These are phyloP conservation scores for Phorcus lineatus DNA, from an alignment of 2,888 invertebrate species.

Conservation along the genomic window DNA sequence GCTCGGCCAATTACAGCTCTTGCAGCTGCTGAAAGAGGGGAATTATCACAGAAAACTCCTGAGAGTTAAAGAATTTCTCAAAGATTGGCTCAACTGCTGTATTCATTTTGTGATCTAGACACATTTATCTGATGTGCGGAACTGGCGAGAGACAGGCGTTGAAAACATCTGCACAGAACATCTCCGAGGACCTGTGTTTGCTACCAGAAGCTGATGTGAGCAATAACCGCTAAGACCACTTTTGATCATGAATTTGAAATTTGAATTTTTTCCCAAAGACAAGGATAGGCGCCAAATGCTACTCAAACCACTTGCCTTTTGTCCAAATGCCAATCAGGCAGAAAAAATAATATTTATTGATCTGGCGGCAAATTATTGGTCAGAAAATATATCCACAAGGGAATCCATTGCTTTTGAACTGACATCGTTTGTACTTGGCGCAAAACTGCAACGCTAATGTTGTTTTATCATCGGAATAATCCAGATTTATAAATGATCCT, in stretches of 20 bases:
- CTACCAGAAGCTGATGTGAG: not conserved
- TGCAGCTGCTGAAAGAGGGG: not conserved
- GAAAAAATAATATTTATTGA: conserved; percentile 6
- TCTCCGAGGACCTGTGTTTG: not conserved
- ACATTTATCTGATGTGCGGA: not conserved
- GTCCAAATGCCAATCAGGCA: not conserved
- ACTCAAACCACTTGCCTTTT: not conserved
- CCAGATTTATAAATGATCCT: conserved; percentile 1
- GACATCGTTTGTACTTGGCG: not conserved
- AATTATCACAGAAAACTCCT: not conserved
- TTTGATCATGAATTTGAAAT: conserved; percentile 5
- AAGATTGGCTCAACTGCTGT: not conserved
- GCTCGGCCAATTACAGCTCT: not conserved
- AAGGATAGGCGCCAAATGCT: not conserved
- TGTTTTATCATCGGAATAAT: conserved; percentile 13
- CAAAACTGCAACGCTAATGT: conserved; percentile 1
- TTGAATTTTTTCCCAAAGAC: not conserved
- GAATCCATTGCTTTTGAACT: not conserved
- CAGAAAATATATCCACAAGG: conserved; percentile 9
- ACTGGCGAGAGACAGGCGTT: not conserved
- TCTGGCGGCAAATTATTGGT: not conserved
- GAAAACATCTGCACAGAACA: not conserved
- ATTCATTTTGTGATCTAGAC: conserved; percentile 7
- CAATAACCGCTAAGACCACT: not conserved
- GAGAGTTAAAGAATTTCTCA: not conserved